Conservation (phyloP, 2,113 vertebrate species). For the Gadus chalcogrammus region DNA sequence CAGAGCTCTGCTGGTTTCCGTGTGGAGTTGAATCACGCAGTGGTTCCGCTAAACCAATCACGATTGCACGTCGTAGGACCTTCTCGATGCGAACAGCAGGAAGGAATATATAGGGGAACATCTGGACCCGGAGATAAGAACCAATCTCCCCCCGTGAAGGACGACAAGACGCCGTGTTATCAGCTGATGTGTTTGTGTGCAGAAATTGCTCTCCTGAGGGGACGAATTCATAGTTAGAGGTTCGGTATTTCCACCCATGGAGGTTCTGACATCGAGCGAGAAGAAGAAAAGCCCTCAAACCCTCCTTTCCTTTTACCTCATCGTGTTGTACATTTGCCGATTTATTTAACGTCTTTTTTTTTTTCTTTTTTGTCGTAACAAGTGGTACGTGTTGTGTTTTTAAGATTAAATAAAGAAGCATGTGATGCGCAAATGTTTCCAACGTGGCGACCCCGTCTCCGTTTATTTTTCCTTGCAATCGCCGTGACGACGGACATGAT, state of each 20-base stretch:
- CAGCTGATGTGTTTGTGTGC: slow-evolving; percentile 30
- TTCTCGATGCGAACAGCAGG: slow-evolving; percentile 42
- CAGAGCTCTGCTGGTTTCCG: slow-evolving; percentile 32
- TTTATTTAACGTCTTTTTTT: slow-evolving; percentile 64
- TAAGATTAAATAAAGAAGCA: slow-evolving; percentile 64
- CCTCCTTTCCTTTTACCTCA: slow-evolving; percentile 64
- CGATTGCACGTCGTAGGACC: slow-evolving; percentile 46
- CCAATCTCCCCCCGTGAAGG: too few relatives aligned
- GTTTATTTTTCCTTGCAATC: slow-evolving; percentile 26
- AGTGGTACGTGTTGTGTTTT: slow-evolving; percentile 60
- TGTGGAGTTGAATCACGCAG: slow-evolving; percentile 18
- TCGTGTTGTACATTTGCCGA: slow-evolving; percentile 59
- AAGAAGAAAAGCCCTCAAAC: slow-evolving; percentile 56
- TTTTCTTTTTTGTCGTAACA: slow-evolving; percentile 46
- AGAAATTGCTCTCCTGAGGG: slow-evolving; percentile 54
- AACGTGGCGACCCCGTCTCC: slow-evolving; percentile 24
- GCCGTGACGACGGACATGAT: too few relatives aligned
- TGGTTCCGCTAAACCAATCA: slow-evolving; percentile 40
- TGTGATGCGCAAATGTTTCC: slow-evolving; percentile 59
- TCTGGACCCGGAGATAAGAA: too few relatives aligned
- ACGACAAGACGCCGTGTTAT: slow-evolving; percentile 32
- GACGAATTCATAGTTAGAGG: slow-evolving; percentile 35
- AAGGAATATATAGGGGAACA: slow-evolving; percentile 13
- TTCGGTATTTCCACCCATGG: slow-evolving; percentile 31
- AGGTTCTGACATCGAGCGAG: slow-evolving; percentile 45